Base-by-base conservation (phyloP, 2,113 vertebrate species). In the Calidris pygmaea region DNA sequence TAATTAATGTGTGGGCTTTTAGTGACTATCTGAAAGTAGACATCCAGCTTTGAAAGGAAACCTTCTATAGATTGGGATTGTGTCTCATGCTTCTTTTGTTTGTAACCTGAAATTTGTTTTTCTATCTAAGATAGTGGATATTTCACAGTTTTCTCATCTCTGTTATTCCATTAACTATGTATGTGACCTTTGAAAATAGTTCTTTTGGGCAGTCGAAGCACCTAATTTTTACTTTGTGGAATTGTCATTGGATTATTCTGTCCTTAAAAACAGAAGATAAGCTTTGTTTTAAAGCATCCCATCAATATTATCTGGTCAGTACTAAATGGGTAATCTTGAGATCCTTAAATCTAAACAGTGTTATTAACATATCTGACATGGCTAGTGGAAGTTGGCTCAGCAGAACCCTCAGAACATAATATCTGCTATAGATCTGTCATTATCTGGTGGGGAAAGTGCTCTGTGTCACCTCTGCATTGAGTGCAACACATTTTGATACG, bases 1-100 rank as follows among this genome's bases (percentile, higher is more conserved):
- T 92, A 96, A 97, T 98, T 97, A 97, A 94, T 85, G 71, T 93
- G 50, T 83, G 70, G 82, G 85, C 62, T 96, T 87, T 90, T 90
- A 95, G 75, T 92, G 71, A 48, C 34, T 92, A 83, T 82, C 89
- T 96, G 62, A 73, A 96, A 97, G 67, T 53, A 94, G 92, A 91
- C 78, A 81, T 95, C 56, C 48, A 76, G 55, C 32, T 87, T 94
- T 95, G 75, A 95, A 97, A 94, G 80, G 65, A 92, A 96, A 71
- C 78, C 37, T 73, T 35, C 66, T 77, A 50, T 75, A 83, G 88
- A 93, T 37, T 34, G 70, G 52, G 72, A 95, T 83, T 41, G 8
- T 66, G 50, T 62, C 18, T 92, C 65, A 41, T 67, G 37, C 19
- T 34, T 87, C 80, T 89, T 34, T 68, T 94, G 84, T 67, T 11